Conservation (phyloP, 2,888 invertebrate genomes). For the Sphaerophoria rueppellii region DNA sequence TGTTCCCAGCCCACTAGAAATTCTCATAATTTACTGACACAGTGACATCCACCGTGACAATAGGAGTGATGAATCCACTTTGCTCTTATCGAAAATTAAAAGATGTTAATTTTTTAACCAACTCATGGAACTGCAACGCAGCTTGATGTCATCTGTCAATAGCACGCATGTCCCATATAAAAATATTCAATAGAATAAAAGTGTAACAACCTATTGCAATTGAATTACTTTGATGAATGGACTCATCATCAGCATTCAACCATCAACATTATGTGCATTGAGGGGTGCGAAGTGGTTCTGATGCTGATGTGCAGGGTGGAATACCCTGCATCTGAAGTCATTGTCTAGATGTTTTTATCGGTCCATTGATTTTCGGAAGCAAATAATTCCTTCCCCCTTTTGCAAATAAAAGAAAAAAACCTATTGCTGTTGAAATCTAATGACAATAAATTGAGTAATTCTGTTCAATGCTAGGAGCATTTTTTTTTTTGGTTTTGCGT, state of each 20-base stretch:
- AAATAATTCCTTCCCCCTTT: constrained; percentile 14
- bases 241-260: constrained; percentile 47
- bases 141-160: constrained; percentile 46
- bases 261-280: background rate
- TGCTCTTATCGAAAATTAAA: constrained; percentile 3
- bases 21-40: constrained; percentile 45
- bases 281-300: constrained; percentile 29
- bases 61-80: constrained; percentile 11
- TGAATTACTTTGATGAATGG: constrained; percentile 59
- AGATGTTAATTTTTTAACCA: background rate
- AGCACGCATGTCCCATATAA: constrained; percentile 19
- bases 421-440: background rate
- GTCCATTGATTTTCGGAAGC: constrained; percentile 60
- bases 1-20: constrained; percentile 45
- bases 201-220: constrained; percentile 50
- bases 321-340: constrained; percentile 43
- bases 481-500: constrained; percentile 9
- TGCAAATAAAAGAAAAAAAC: background rate
- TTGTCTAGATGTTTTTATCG: constrained; percentile 51
- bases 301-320: constrained; percentile 30
- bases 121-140: background rate
- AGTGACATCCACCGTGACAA: background rate
- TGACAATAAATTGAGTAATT: constrained; percentile 43
- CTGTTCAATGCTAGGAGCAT: background rate
- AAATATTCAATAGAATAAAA: constrained; percentile 15